A percentile compares a stretch with the other conserved stretches of the same genome.
These are phyloP conservation scores for Odontamblyopus rebecca DNA, from an alignment of 2,797 vertebrate genomes.

Conservation along the genomic window DNA sequence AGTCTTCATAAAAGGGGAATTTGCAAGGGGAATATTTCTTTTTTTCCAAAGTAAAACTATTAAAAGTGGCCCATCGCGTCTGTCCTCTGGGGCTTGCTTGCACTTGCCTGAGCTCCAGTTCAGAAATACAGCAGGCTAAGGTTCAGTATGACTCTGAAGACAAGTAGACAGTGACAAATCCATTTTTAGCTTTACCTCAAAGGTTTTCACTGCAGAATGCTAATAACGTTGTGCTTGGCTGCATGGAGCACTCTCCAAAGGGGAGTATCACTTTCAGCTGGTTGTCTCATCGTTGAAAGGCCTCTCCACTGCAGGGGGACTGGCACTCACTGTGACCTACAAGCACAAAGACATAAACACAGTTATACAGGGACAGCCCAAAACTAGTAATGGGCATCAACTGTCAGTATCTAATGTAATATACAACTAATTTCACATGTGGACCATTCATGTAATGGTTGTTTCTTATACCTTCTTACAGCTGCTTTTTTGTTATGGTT, in stretches of 20 bases:
- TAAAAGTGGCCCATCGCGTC: constrained; percentile 70
- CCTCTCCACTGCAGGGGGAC: constrained; percentile 32
- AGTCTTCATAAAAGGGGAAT: constrained; percentile 3
- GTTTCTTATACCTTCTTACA: neutral
- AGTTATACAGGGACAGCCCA: neutral
- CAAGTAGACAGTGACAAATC: constrained; percentile 76
- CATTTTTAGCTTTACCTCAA: constrained; percentile 68
- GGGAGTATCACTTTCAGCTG: constrained; percentile 71
- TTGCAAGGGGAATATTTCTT: constrained; percentile 1
- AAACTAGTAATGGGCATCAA: neutral
- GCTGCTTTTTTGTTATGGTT: neutral
- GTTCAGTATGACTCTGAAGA: constrained; percentile 64
- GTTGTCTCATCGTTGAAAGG: constrained; percentile 55
- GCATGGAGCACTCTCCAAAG: constrained; percentile 50
- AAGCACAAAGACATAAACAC: neutral
- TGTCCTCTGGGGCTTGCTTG: constrained; percentile 65
- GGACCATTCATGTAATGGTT: neutral
- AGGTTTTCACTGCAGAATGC: constrained; percentile 71
- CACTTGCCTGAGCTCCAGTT: constrained; percentile 67
- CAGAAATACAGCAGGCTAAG: constrained; percentile 49
- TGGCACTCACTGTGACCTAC: constrained; percentile 8
- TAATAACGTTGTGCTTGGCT: constrained; percentile 73
- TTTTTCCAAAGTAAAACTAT: constrained; percentile 61
- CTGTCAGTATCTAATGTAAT: too few species aligned
- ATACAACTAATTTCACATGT: neutral